Conservation (phyloP, 2,888 invertebrate genomes). For the Rhamphomyia laevipes region DNA sequence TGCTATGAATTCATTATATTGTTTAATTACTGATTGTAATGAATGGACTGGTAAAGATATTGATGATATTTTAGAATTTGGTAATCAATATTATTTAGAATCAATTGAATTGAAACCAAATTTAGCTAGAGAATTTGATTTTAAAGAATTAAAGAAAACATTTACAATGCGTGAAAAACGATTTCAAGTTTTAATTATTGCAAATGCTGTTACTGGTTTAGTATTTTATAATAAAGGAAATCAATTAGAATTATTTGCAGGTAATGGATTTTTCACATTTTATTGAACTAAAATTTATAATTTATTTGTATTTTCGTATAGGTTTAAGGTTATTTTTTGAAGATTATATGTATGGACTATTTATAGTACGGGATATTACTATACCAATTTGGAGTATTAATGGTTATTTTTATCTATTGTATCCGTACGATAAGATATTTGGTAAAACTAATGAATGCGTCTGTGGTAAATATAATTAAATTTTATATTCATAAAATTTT, state of each 20-base stretch:
- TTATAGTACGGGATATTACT: slow-evolving; percentile 46
- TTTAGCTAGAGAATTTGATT: not conserved
- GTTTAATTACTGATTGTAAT: slow-evolving; percentile 1
- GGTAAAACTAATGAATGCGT: slow-evolving; percentile 14
- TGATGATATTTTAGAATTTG: slow-evolving; percentile 12
- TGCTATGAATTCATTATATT: slow-evolving; percentile 8
- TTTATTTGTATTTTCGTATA: slow-evolving; percentile 9
- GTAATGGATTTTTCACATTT: not conserved
- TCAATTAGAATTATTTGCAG: not conserved
- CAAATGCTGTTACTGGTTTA: not conserved
- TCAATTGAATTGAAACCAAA: not conserved
- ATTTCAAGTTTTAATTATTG: not conserved
- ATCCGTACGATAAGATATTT: slow-evolving; percentile 40
- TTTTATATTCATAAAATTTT: too few species aligned
- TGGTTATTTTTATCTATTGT: slow-evolving; percentile 42
- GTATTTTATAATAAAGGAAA: not conserved
- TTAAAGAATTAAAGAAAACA: not conserved
- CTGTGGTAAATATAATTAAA: slow-evolving; percentile 22
- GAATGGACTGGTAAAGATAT: slow-evolving; percentile 13
- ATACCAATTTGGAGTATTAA: slow-evolving; percentile 45
- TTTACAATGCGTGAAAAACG: not conserved
- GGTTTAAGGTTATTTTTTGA: slow-evolving; percentile 36
- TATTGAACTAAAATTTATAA: not conserved
- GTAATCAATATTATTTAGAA: slow-evolving; percentile 3
- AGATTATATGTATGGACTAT: slow-evolving; percentile 33